These are phyloP conservation scores for Trissolcus brochymenae DNA, from an alignment of 2,888 invertebrate species.

Conservation along the genomic window DNA sequence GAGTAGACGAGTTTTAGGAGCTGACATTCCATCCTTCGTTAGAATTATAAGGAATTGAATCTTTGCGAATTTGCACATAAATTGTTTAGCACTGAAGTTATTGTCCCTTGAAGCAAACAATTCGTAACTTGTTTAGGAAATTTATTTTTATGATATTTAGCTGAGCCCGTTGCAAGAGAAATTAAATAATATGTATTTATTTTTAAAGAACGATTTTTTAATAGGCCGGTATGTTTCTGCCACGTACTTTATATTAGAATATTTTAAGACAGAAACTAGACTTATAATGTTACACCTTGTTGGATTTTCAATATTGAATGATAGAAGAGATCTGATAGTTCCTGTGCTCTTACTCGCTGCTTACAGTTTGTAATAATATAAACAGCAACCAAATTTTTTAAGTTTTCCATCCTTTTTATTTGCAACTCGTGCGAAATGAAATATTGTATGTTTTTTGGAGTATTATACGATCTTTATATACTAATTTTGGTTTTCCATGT, in stretches of 20 bases:
- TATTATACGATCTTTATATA: no score
- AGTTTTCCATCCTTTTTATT: no score
- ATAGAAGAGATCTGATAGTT: no score
- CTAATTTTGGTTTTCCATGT: no score
- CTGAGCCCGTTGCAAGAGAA: neutral
- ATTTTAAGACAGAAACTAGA: neutral
- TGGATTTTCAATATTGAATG: no score
- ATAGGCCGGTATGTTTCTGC: slow-evolving; percentile 3
- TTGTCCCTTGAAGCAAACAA: neutral
- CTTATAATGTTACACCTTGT: no score
- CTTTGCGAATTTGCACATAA: slow-evolving; percentile 18
- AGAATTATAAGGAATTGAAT: slow-evolving; percentile 24
- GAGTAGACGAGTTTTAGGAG: neutral
- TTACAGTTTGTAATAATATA: no score
- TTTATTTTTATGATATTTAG: slow-evolving; percentile 9
- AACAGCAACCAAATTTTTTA: no score
- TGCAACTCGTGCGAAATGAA: no score
- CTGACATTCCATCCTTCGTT: slow-evolving; percentile 38
- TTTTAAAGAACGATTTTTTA: neutral
- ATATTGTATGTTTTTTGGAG: no score
- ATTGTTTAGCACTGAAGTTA: slow-evolving; percentile 6
- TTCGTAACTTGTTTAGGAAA: neutral
- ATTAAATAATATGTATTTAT: slow-evolving; percentile 11
- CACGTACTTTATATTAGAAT: neutral
- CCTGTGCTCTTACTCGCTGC: no score